Percentiles rank a stretch among this genome's conserved stretches.
Evolutionary conservation across 2,113 vertebrate species (phyloP).

Genomic region (Mesocricetus auratus): DNA sequence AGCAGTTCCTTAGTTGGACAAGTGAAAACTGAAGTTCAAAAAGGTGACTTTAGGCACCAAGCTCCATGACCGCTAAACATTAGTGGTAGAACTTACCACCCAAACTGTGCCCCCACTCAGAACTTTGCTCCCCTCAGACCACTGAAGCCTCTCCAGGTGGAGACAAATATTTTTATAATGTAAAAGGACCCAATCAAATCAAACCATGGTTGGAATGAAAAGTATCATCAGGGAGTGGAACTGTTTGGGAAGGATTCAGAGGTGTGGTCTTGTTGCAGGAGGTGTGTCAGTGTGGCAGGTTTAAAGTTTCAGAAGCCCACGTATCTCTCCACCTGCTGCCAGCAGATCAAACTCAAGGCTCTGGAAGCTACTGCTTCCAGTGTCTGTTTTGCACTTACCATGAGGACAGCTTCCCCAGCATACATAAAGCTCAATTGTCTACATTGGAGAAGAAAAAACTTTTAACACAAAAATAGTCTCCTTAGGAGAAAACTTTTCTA

Average conservation of each 20-base stretch:
- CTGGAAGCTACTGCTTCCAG: background rate
- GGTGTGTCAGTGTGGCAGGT: background rate
- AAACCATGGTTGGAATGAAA: background rate
- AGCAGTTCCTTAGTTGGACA: background rate
- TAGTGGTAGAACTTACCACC: background rate
- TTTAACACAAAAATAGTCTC: background rate
- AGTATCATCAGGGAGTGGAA: background rate
- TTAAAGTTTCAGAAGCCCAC: background rate
- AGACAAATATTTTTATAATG: background rate
- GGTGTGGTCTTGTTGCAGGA: background rate
- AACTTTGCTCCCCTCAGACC: background rate
- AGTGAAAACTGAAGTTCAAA: background rate
- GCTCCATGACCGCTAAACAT: background rate
- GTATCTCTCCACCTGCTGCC: background rate
- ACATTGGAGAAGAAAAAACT: background rate
- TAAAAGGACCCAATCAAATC: background rate
- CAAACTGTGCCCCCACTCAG: conserved; percentile 38
- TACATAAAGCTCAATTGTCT: too few species aligned
- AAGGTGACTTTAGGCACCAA: background rate
- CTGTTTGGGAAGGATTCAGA: background rate
- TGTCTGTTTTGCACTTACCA: too few species aligned
- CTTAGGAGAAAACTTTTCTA: background rate
- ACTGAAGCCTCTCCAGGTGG: background rate
- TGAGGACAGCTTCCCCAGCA: background rate
- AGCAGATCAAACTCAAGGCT: background rate